Evolutionary conservation across 2,797 vertebrate genomes (phyloP).

Genomic region (Cirrhinus molitorella): DNA sequence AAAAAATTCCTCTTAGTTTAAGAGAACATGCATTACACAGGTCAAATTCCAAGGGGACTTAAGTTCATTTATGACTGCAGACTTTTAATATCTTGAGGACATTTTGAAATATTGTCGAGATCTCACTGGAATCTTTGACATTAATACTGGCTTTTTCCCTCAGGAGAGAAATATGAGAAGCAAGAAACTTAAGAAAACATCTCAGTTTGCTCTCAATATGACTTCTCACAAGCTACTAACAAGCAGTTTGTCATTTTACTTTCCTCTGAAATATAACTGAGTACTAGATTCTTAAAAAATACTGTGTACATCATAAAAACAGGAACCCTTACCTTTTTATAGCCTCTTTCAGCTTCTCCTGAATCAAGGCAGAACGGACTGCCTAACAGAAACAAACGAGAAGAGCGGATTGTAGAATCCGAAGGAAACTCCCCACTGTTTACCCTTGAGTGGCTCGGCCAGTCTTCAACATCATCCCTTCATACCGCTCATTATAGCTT

Average conservation of each 20-base stretch:
- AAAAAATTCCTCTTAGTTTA: too few relatives aligned
- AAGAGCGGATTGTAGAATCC: constrained; percentile 8
- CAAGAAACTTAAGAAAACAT: neutral
- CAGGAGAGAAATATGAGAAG: constrained; percentile 5
- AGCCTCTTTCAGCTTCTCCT: neutral
- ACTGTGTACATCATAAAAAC: neutral
- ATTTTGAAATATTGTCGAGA: too few relatives aligned
- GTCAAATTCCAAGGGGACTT: too few relatives aligned
- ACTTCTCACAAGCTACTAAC: neutral
- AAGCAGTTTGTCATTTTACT: neutral
- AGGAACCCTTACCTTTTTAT: constrained; percentile 39
- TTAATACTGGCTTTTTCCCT: neutral
- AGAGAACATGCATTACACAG: too few relatives aligned
- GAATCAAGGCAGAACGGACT: constrained; percentile 25
- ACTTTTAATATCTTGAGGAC: neutral
- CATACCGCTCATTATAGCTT: constrained; percentile 50
- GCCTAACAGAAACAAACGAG: constrained; percentile 25
- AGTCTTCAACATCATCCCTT: constrained; percentile 50
- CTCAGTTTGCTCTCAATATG: neutral
- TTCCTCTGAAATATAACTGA: neutral
- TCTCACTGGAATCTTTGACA: neutral
- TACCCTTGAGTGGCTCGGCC: constrained; percentile 12
- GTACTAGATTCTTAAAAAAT: constrained; percentile 6
- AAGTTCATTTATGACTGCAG: too few relatives aligned
- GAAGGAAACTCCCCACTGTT: constrained; percentile 39